Conservation (phyloP, 2,797 vertebrate genomes). For the Gymnocypris eckloni region DNA sequence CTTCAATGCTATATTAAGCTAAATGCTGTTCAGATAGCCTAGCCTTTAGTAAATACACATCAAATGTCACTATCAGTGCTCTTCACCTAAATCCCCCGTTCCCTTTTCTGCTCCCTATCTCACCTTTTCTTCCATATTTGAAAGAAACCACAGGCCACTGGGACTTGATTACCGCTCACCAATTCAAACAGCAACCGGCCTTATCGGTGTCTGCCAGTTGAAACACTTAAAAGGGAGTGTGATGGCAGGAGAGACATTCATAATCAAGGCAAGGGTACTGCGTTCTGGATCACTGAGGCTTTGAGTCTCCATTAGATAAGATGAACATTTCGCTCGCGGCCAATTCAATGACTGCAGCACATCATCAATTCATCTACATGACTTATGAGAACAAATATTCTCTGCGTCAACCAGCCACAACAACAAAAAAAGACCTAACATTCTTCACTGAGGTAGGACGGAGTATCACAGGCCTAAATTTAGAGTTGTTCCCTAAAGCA, state of each 20-base stretch:
- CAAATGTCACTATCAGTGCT: constrained; percentile 50
- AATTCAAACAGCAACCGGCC: constrained; percentile 32
- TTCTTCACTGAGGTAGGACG: neutral
- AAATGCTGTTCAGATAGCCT: constrained; percentile 41
- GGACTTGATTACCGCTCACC: constrained; percentile 2
- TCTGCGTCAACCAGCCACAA: constrained; percentile 11
- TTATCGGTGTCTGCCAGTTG: constrained; percentile 32
- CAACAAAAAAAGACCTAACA: neutral
- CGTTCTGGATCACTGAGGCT: constrained; percentile 36
- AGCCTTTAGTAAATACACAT: constrained; percentile 37
- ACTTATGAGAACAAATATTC: constrained; percentile 1
- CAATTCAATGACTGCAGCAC: constrained; percentile 26
- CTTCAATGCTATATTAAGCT: constrained; percentile 33
- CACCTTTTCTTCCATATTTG: constrained; percentile 24
- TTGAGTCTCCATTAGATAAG: constrained; percentile 25
- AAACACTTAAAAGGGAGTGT: constrained; percentile 33
- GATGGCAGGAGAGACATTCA: constrained; percentile 32
- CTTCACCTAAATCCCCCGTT: constrained; percentile 25
- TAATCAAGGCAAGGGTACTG: constrained; percentile 36
- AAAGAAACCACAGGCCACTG: constrained; percentile 10
- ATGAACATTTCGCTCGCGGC: neutral
- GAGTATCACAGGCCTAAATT: neutral
- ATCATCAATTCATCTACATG: constrained; percentile 26
- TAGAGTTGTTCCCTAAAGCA: neutral
- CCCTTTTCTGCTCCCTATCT: constrained; percentile 2